Evolutionary conservation across 1,140 invertebrate species (phyloP), one percentile per base, ranked within the genome.

Genomic region (Aleiodes sp.): DNA sequence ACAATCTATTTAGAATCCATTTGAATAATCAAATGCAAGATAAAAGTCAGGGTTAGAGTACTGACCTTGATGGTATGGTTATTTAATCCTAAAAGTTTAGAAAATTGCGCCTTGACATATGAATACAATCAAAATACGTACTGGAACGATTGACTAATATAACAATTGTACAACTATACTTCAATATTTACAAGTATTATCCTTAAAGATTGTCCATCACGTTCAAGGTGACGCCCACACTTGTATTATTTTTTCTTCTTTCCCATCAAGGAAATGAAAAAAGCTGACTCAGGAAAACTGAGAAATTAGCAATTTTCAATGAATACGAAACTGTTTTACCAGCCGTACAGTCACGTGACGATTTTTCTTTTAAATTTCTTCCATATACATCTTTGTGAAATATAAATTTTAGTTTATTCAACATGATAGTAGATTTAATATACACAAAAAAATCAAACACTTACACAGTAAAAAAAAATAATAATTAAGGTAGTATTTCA

Each of bases 361-460:
- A n/a, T n/a, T n/a, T n/a, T n/a, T n/a, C n/a, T n/a, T n/a, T n/a
- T n/a, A n/a, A n/a, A n/a, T n/a, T n/a, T n/a, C n/a, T n/a, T n/a
- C n/a, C n/a, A n/a, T n/a, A n/a, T n/a, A 7, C 21, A 52, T 1
- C 26, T 52, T 2, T 24, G 21, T 19, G 46, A 24, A 52, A 52
- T 24, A 52, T 52, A 52, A 24, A 52, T 52, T 43, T 52, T n/a
- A n/a, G 46, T 52, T 52, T 52, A 52, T 52, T 52, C 46, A 24
- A 9, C 16, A 24, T 52, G 39, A 16, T 43, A 43, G n/a, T 16
- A 43, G 39, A 46, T 19, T 19, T 1, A 7, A 52, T 12, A 24
- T 26, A 24, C 26, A 9, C 46, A 9, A 9, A 2, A 10, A 24
- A 9, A 52, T 3, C 12, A 52, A 21, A 8, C 16, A 21, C 21